Percentiles rank a stretch among this genome's conserved stretches.
Conservation (phyloP, 2,888 invertebrate species). For the Cerceris ruficornis region DNA sequence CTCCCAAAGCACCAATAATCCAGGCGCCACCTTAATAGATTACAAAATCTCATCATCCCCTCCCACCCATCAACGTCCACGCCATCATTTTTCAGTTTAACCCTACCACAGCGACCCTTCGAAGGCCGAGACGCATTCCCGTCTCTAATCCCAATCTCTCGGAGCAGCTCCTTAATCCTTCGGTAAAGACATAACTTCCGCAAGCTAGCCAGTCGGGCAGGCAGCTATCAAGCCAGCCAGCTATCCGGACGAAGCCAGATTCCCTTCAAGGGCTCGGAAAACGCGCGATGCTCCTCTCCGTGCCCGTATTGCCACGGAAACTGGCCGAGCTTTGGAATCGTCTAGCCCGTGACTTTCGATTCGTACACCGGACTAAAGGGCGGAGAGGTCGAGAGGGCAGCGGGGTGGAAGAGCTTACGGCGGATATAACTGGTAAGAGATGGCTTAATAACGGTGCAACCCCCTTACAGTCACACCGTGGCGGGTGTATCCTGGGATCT, state of each 20-base stretch:
- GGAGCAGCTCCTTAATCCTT: constrained; percentile 28
- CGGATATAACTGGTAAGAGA: constrained; percentile 77
- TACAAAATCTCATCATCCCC: neutral
- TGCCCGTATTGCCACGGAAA: neutral
- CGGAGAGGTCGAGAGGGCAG: constrained; percentile 8
- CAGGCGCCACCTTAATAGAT: neutral
- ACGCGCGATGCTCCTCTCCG: constrained; percentile 6
- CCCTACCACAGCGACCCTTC: neutral
- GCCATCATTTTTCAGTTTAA: too few relatives aligned
- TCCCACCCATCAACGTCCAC: too few relatives aligned
- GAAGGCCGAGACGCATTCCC: neutral
- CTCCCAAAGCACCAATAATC: neutral
- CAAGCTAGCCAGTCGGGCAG: constrained; percentile 6
- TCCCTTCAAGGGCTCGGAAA: neutral
- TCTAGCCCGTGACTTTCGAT: constrained; percentile 34
- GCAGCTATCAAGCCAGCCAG: too few relatives aligned
- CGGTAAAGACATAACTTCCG: constrained; percentile 29
- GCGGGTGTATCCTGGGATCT: neutral
- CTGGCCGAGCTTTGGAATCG: constrained; percentile 9
- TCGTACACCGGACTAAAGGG: constrained; percentile 6
- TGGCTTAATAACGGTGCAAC: constrained; percentile 78
- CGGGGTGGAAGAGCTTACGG: constrained; percentile 43
- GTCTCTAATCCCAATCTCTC: constrained; percentile 23
- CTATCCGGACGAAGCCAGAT: too few relatives aligned
- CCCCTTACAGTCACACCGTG: constrained; percentile 56